Base-by-base conservation (phyloP, 2,113 vertebrate genomes). In the Hippotragus niger region DNA sequence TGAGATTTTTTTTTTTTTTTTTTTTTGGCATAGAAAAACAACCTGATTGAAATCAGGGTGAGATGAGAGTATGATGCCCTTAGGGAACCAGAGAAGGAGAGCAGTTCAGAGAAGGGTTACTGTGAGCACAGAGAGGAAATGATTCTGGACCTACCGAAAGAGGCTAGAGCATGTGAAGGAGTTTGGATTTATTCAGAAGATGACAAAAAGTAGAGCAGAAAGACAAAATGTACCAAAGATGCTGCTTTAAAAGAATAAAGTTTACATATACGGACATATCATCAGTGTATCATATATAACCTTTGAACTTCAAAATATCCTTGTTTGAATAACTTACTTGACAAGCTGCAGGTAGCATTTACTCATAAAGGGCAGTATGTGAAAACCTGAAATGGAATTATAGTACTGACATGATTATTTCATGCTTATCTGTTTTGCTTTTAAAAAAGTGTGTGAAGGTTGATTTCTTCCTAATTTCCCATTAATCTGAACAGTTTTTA, bases 241-340 rank as follows among this genome's bases (percentile, higher is more conserved):
- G 45, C 21, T 62, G 36, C 60, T 89, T 91, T 74, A 92, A 83
- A 83, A 76, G 74, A 87, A 80, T 95, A 89, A 94, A 86, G 50
- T 90, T 91, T 86, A 78, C 15, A 7, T 78, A 36, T 52, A 58
- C 7, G 16, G 85, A 55, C 81, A 33, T 87, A 83, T 57, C 52
- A 80, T 53, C 92, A 95, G 80, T 81, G 45, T 52, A 94, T 62
- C n/a, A 85, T 31, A 81, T 5, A 33, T 78, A 67, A 91, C 55
- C 87, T 89, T 82, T 96, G 71, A 95, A 89, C 94, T 91, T 80
- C 21, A 86, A 91, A 76, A 91, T 85, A 80, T 16, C 76, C 36
- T 84, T 89, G 43, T 55, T 95, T 91, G 19, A 40, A 19, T 83
- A 86, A 67, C 25, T 88, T 86, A 82, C 58, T 91, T 94, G 91